Conservation (phyloP, 2,797 vertebrate species). For the Thripadectes ignobilis region DNA sequence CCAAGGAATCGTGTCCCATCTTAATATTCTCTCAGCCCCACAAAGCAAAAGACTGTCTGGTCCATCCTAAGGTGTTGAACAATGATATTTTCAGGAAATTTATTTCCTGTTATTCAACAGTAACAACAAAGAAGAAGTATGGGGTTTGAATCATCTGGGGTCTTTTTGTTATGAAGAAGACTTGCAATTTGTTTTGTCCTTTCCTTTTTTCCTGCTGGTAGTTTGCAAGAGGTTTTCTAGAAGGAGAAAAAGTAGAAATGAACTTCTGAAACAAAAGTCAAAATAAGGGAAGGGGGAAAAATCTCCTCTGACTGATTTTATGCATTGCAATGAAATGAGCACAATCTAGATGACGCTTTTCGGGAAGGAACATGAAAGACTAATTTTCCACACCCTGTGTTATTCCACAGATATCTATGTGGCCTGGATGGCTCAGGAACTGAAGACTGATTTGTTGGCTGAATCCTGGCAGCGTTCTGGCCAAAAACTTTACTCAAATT, state of each 20-base stretch:
- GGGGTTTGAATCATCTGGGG: background rate
- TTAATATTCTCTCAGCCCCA: background rate
- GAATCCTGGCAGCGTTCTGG: constrained; percentile 85
- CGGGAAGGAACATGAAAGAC: background rate
- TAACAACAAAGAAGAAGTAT: background rate
- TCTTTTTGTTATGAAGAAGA: background rate
- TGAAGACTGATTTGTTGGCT: constrained; percentile 84
- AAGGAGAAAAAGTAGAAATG: background rate
- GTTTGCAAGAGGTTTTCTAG: background rate
- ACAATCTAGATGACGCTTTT: background rate
- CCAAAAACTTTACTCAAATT: constrained; percentile 86
- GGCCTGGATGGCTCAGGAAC: constrained; percentile 88
- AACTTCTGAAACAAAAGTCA: background rate
- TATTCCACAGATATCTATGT: constrained; percentile 86
- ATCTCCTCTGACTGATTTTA: background rate
- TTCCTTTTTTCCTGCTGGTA: background rate
- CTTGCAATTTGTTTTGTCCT: background rate
- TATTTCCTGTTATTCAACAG: background rate
- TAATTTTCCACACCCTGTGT: background rate
- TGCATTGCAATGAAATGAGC: background rate
- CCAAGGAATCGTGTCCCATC: background rate
- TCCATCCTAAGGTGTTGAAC: background rate
- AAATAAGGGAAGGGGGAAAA: background rate
- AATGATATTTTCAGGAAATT: background rate
- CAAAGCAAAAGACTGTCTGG: background rate